Evolutionary conservation across 1,140 invertebrate genomes (phyloP), one percentile per base, ranked within the genome.

Genomic region (Brachionus calyciflorus): DNA sequence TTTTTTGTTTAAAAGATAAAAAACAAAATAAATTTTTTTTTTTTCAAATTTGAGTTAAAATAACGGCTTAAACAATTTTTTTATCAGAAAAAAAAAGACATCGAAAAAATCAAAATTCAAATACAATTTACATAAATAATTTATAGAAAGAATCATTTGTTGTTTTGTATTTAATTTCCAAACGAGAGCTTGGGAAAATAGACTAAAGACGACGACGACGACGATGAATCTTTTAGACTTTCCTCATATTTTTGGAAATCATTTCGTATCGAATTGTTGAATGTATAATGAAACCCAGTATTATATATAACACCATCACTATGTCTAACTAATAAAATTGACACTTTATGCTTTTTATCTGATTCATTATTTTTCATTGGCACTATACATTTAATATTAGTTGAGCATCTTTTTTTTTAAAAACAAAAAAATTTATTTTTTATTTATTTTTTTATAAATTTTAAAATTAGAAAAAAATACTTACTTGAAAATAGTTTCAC

Each of bases 401-500:
- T 51, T 40, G 69, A 73, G 37, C 69, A 73, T 73, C 69, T 73
- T 28, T 41, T 28, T 30, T 19, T 9, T n/a, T n/a, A n/a, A n/a
- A n/a, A n/a, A n/a, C n/a, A n/a, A n/a, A n/a, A n/a, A n/a, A n/a
- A n/a, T n/a, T n/a, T n/a, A n/a, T n/a, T n/a, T n/a, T n/a, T n/a
- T n/a, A n/a, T n/a, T n/a, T n/a, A n/a, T n/a, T n/a, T n/a, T n/a
- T n/a, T n/a, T n/a, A n/a, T n/a, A 68, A 44, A 44, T 19, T 37
- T 5, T 40, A 48, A 48, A 51, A 12, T 1, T 40, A 14, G 12
- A 0, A 3, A 51, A 48, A 14, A 28, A 12, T 12, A 10, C 17
- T 70, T 73, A 73, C 69, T 73, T 73, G 28, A 73, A 73, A 51
- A 49, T 49, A 21, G 69, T 73, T 24, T 73, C 46, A 24, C 69